phyloP scores from a whole-genome alignment of 2,888 invertebrate genomes.

The Microdon myrmicae region DNA sequence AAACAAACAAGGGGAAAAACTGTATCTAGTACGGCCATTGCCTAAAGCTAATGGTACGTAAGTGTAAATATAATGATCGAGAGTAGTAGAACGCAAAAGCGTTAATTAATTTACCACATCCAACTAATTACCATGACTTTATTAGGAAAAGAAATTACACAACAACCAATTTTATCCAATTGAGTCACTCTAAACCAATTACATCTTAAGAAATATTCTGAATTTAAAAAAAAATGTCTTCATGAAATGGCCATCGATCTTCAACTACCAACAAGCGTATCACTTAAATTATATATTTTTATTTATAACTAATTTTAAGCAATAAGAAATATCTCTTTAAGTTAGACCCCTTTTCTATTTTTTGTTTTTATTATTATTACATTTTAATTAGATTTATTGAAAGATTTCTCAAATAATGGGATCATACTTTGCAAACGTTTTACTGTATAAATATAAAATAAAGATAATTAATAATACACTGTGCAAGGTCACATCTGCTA shows the following conservation, averaged over 20 bases:
- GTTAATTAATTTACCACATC: conserved; percentile 36
- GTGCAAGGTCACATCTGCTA: conserved; percentile 25
- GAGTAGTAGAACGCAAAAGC: conserved; percentile 8
- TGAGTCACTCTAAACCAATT: too few species aligned
- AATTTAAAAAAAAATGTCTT: too few species aligned
- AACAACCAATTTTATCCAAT: conserved; percentile 38
- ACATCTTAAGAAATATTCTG: too few species aligned
- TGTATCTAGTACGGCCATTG: conserved; percentile 94
- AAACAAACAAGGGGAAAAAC: conserved; percentile 96
- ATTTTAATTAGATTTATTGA: conserved; percentile 26
- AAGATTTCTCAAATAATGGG: conserved; percentile 41
- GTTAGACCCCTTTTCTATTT: conserved; percentile 7
- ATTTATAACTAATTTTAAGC: conserved; percentile 45
- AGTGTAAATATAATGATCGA: conserved; percentile 49
- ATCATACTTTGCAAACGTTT: conserved; percentile 33
- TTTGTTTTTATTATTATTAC: too few species aligned
- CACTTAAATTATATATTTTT: conserved; percentile 40
- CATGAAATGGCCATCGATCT: conserved; percentile 36
- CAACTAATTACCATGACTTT: conserved; percentile 28
- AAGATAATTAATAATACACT: conserved; percentile 9
- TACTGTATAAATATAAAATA: conserved; percentile 40
- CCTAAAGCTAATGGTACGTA: conserved; percentile 73
- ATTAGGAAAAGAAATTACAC: conserved; percentile 19
- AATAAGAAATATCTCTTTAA: conserved; percentile 26
- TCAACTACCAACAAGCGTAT: conserved; percentile 39